Evolutionary conservation across 2,113 vertebrate genomes (phyloP).

Genomic region (Chloropsis hardwickii): DNA sequence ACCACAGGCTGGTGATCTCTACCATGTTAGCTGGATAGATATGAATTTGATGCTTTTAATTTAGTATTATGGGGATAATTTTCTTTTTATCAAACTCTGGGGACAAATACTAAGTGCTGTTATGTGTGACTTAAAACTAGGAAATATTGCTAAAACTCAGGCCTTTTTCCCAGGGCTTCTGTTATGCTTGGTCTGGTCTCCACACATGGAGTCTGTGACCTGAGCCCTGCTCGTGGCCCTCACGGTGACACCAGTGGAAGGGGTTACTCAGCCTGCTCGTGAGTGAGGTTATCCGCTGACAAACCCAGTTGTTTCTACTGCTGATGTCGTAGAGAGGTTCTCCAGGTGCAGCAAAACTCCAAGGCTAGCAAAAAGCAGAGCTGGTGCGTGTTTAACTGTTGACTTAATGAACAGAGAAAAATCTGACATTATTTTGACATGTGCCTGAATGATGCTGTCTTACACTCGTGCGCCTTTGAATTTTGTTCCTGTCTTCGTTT

Average conservation of each 20-base stretch:
- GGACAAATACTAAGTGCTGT: neutral
- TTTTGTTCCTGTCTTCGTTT: neutral
- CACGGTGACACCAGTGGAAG: neutral
- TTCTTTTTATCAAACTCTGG: neutral
- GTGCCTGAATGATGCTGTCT: conserved; percentile 15
- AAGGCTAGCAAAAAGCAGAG: neutral
- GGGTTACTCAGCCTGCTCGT: neutral
- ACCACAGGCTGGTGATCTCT: neutral
- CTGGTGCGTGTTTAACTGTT: conserved; percentile 46
- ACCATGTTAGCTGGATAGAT: neutral
- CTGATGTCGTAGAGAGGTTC: neutral
- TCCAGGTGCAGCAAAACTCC: neutral
- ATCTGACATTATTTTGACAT: conserved; percentile 50
- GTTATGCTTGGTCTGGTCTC: neutral
- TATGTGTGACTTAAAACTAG: neutral
- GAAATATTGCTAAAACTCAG: neutral
- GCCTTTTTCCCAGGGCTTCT: neutral
- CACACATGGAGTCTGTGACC: neutral
- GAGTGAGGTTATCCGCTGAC: neutral
- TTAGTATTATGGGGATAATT: neutral
- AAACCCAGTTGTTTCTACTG: neutral
- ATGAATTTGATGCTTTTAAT: neutral
- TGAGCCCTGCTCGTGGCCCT: neutral
- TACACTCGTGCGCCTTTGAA: neutral
- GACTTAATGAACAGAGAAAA: conserved; percentile 42